Evolutionary conservation across 2,113 vertebrate species (phyloP).

Genomic region (Aix galericulata): DNA sequence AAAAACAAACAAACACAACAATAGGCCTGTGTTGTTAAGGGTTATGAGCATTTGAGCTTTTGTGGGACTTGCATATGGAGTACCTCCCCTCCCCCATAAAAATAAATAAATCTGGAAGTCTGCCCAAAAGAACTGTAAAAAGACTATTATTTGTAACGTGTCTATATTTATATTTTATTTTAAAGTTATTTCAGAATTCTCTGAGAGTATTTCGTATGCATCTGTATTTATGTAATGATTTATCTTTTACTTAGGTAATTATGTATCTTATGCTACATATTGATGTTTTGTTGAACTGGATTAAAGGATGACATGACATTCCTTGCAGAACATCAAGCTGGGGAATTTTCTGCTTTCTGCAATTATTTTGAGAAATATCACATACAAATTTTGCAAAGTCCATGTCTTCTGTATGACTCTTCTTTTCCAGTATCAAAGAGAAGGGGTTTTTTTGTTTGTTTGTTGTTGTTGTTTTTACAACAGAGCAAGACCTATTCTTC

Average conservation of each 20-base stretch:
- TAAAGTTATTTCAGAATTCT: not conserved
- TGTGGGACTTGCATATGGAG: not conserved
- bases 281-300: not conserved
- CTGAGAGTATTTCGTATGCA: not conserved
- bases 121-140: not conserved
- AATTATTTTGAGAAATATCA: not conserved
- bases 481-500: not conserved
- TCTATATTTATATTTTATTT: not conserved
- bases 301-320: not conserved
- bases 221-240: not conserved
- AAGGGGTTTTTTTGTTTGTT: not conserved
- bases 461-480: not conserved
- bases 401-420: not conserved
- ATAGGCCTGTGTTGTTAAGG: not conserved
- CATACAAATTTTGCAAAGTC: not conserved
- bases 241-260: not conserved
- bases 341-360: not conserved
- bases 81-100: fast-evolving
- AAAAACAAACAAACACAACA: not conserved
- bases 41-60: not conserved
- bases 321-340: not conserved
- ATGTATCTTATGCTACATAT: not conserved
- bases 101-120: not conserved
- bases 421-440: not conserved
- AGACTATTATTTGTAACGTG: not conserved